phyloP scores from a whole-genome alignment of 2,113 vertebrate species.

The Amphilophus citrinellus region DNA sequence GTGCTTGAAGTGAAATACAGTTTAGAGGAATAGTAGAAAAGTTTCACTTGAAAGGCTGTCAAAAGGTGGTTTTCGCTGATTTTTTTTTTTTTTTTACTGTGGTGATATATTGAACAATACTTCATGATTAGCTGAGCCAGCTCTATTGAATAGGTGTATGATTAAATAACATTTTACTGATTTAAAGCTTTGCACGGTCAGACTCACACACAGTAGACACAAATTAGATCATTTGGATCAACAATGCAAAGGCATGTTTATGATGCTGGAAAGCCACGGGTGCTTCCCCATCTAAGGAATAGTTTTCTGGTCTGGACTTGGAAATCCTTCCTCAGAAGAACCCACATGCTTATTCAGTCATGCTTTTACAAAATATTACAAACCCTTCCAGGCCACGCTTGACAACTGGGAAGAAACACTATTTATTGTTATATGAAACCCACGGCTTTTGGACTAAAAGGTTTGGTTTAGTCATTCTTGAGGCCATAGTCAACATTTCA shows the following conservation, averaged over 20 bases:
- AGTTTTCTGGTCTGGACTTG: constrained; percentile 34
- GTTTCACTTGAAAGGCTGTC: constrained; percentile 57
- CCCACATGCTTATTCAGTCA: constrained; percentile 72
- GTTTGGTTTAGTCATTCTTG: constrained; percentile 80
- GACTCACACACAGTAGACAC: constrained; percentile 35
- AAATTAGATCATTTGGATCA: constrained; percentile 53
- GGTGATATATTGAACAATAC: constrained; percentile 51
- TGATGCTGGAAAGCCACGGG: constrained; percentile 23
- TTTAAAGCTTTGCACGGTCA: constrained; percentile 30
- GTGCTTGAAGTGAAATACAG: constrained; percentile 57
- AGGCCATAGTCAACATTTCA: constrained; percentile 77
- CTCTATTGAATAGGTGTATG: constrained; percentile 9
- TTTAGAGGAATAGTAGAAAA: constrained; percentile 41
- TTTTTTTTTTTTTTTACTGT: constrained; percentile 37
- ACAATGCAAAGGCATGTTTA: constrained; percentile 63
- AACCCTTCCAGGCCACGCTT: constrained; percentile 79
- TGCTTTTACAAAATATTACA: constrained; percentile 78
- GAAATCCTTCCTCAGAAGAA: constrained; percentile 60
- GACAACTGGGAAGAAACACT: constrained; percentile 75
- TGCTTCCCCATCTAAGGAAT: constrained; percentile 34
- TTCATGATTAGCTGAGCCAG: constrained; percentile 46
- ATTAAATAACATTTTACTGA: constrained; percentile 39
- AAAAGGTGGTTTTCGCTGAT: constrained; percentile 56
- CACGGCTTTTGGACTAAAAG: constrained; percentile 79
- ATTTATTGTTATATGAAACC: constrained; percentile 84